Conservation (phyloP, 2,113 vertebrate genomes). For the Uropsilus gracilis region DNA sequence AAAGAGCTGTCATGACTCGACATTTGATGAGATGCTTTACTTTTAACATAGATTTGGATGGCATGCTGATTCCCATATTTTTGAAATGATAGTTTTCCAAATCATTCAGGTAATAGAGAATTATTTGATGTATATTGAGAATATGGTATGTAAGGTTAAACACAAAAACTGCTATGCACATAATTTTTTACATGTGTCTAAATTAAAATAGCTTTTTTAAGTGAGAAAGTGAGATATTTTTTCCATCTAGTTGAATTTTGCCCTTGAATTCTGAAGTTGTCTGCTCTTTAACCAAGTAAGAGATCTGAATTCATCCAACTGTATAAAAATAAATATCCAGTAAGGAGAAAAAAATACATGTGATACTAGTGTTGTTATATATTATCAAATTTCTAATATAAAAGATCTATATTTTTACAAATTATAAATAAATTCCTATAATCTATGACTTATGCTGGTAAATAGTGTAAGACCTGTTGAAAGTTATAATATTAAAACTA, state of each 20-base stretch:
- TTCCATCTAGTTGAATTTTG: not conserved
- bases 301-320: not conserved
- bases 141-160: not conserved
- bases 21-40: conserved; percentile 23
- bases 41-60: conserved; percentile 30
- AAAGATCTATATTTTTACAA: too few species aligned
- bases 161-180: not conserved
- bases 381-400: not conserved
- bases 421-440: not conserved
- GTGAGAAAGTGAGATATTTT: not conserved
- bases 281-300: not conserved
- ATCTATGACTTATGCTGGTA: accelerated
- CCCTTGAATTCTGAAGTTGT: not conserved
- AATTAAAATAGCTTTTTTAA: not conserved
- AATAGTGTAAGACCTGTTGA: not conserved
- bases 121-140: not conserved
- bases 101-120: not conserved
- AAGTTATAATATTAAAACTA: not conserved
- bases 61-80: not conserved
- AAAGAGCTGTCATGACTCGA: conserved; percentile 15
- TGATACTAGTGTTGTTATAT: not conserved
- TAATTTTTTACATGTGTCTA: not conserved
- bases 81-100: not conserved
- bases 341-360: not conserved
- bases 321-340: not conserved